Evolutionary conservation across 64 coral and sea anemone species (phyloP), one percentile per base, ranked within the genome.

Genomic region (Montipora cactus): DNA sequence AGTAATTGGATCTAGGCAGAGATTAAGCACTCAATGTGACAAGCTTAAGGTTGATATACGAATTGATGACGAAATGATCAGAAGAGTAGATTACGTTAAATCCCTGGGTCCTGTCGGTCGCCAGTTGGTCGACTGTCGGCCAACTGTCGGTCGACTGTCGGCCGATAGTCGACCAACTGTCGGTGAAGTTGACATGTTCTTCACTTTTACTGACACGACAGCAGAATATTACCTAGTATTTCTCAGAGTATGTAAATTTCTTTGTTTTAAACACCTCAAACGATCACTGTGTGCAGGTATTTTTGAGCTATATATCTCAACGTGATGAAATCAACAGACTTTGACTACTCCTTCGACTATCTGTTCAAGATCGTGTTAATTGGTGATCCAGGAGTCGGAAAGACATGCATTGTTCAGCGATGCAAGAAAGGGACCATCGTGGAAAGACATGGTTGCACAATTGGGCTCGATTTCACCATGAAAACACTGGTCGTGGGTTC

Each of bases 401-500:
- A 98, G 21, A 98, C 96, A 10, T 98, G 96, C 79, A 94, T 98
- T 81, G 93, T 98, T 7, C 96, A 95, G 50, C 83, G 96, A 6
- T 98, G 95, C 66, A 82, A 92, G 16, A 92, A 90, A 62, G 96
- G 96, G 47, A 98, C 89, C 37, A 95, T 94, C 45, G 75, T 98
- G 2, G 96, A 98, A 50, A 83, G 93, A 3, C 92, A 98, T 66
- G 96, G 96, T 8, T 92, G 92, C 23, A 98, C 96, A 0, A 98
- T 98, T 52, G 96, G 96, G 5, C 93, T 98, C 1, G 96, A 98
- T 89, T 98, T 98, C 89, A 98, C 96, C 2, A 98, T 98, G 96
- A 91, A 92, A 92, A 94, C 96, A 21, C 61, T 98, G 3, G 58
- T 47, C 14, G 88, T 98, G 7, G 93, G 92, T 66, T 59, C 91